Evolutionary conservation across 53 echinoderm and acorn worm genomes (phyloP), one percentile per base, ranked within the genome.

Genomic region (Paelopatides confundens): DNA sequence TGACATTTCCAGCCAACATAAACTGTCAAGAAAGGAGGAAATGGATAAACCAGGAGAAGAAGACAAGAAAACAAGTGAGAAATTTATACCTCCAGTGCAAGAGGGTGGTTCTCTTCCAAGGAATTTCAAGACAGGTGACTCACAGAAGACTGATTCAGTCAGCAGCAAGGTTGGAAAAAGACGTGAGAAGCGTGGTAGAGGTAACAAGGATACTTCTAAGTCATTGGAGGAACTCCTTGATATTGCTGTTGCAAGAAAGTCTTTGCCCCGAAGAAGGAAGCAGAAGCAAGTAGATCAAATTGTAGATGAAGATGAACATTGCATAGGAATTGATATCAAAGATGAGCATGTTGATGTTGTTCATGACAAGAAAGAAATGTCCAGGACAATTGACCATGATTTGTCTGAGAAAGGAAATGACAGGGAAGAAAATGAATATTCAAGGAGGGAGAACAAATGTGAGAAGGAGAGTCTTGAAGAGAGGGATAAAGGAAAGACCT

Each of bases 71-170:
- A 23, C n/a, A 58, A 21, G 6, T 18, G 1, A 58, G 58, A 21
- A 58, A 23, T 79, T 52, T 32, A 17, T 79, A 53, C 33, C 79
- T 79, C 34, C 52, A 47, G 50, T 48, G 14, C 79, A 79, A 34
- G 86, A 86, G n/a, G 90, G 91, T 5, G 71, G 81, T 31, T 90
- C 91, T 28, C 76, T 90, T 50, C 91, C 91, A 39, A 86, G 91
- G 46, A 90, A 90, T 68, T 90, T 90, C 28, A 90, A 90, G 77
- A 77, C 90, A 12, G 79, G 79, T 13, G 53, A 79, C 33, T 50
- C 51, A 13, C 79, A 54, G 32, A 52, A 12, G 24, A 31, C 3
- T 31, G 32, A 79, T 3, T 50, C 79, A 21, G 10, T 33, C 0
- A 36, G 24, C 7, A 48, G 58, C 31, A 23, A 30, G 7, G 21